Evolutionary conservation across 2,888 invertebrate genomes (phyloP).

Genomic region (Drosophila anomalata): DNA sequence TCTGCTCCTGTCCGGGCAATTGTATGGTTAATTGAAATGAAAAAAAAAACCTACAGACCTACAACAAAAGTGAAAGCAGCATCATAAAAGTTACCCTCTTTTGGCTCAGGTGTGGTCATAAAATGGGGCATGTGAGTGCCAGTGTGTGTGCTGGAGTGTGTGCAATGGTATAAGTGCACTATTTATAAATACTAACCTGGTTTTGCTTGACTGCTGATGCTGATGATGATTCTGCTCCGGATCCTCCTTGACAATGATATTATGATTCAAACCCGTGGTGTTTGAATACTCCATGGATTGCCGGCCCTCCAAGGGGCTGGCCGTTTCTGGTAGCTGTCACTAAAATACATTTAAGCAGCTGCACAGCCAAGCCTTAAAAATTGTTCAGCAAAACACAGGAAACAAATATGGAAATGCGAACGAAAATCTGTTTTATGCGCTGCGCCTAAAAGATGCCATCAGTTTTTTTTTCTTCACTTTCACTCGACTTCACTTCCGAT

Average conservation of each 20-base stretch:
- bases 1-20: constrained; percentile 51
- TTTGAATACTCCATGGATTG: constrained; percentile 84
- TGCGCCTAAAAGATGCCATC: constrained; percentile 78
- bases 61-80: constrained; percentile 29
- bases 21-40: constrained; percentile 75
- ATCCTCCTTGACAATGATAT: constrained; percentile 24
- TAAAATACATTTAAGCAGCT: constrained; percentile 84
- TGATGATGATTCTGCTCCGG: constrained; percentile 30
- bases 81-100: constrained; percentile 30
- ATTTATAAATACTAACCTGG: constrained; percentile 75
- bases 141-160: neutral
- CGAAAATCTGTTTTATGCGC: constrained; percentile 49
- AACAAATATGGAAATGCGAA: constrained; percentile 11
- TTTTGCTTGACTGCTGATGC: constrained; percentile 45
- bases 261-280: constrained; percentile 79
- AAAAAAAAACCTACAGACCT: constrained; percentile 11
- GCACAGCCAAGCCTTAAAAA: constrained; percentile 45
- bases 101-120: constrained; percentile 67
- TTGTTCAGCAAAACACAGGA: constrained; percentile 2
- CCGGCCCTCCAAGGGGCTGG: constrained; percentile 84
- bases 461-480: constrained; percentile 50
- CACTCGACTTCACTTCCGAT: constrained; percentile 39
- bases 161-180: constrained; percentile 7
- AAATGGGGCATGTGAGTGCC: constrained; percentile 56
- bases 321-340: constrained; percentile 80